Evolutionary conservation across 2,888 invertebrate genomes (phyloP).

Genomic region (Endomychus coccineus): DNA sequence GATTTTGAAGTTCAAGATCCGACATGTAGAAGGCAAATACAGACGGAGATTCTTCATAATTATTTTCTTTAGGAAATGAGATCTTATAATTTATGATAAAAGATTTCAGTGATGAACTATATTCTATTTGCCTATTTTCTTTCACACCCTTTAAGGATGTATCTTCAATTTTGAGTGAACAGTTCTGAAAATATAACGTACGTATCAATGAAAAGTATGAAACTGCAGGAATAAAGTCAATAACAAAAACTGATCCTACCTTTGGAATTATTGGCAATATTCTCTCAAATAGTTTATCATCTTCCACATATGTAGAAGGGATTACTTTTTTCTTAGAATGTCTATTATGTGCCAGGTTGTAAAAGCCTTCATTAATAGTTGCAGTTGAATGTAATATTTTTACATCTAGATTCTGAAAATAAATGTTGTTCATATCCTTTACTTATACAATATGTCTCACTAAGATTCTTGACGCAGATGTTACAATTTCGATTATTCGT

Average conservation of each 20-base stretch:
- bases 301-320: slow-evolving; percentile 27
- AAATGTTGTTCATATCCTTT: slow-evolving; percentile 5
- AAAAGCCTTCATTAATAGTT: slow-evolving; percentile 52
- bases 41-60: slow-evolving; percentile 43
- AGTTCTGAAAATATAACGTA: slow-evolving; percentile 50
- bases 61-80: slow-evolving; percentile 27
- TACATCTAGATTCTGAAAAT: slow-evolving; percentile 58
- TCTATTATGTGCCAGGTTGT: slow-evolving; percentile 44
- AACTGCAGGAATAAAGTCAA: no score
- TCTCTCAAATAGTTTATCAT: slow-evolving; percentile 52
- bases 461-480: no score
- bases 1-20: slow-evolving; percentile 55
- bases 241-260: no score
- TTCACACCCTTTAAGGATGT: slow-evolving; percentile 62
- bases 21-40: slow-evolving; percentile 58
- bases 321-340: slow-evolving; percentile 1
- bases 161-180: slow-evolving; percentile 61
- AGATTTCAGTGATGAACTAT: slow-evolving; percentile 51
- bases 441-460: background rate
- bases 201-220: no score
- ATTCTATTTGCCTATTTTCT: slow-evolving; percentile 61
- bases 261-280: slow-evolving; percentile 75
- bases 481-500: no score
- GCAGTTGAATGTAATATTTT: slow-evolving; percentile 53
- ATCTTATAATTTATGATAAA: slow-evolving; percentile 33